Base-by-base conservation (phyloP, 1,140 invertebrate genomes). In the Diuraphis noxia region DNA sequence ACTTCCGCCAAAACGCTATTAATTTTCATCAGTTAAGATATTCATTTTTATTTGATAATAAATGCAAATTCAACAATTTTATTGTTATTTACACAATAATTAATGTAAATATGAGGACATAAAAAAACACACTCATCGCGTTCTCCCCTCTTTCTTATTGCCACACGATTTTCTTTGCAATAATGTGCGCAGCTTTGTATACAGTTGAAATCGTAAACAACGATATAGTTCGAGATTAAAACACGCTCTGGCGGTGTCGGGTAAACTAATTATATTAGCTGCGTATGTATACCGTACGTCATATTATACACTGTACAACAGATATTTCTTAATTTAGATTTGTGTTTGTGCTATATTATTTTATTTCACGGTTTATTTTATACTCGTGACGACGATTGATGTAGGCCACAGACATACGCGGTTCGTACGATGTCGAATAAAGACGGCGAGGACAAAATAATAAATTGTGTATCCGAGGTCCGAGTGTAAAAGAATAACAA, bases 281-380 rank as follows among this genome's bases (percentile, higher is more conserved):
- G n/a, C 4, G n/a, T 72, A 72, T 30, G n/a, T 10, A 13, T n/a
- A 72, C 17, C 17, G 6, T n/a, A n/a, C 19, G 19, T 49, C 46
- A 1, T 49, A 49, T 7, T 49, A 49, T 7, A 49, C 46, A 21
- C 46, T 23, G 21, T 17, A n/a, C 56, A 72, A 72, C 56, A 17
- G 56, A 72, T 72, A 72, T 72, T 13, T 72, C 56, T 72, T 72
- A 72, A 72, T 72, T 72, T 72, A 72, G 56, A 72, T 72, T 72
- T 72, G 56, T 72, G 56, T 72, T 72, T 72, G 30, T 72, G 56
- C 30, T 82, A 82, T 82, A 82, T 82, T 40, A 82, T 82, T 82
- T 38, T 82, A 40, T 82, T 40, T 38, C 23, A 30, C 9, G 9
- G 25, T 82, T 82, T 41, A 82, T 82, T 41, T 82, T 41, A 38